Evolutionary conservation across 2,888 invertebrate genomes (phyloP), one percentile per base, ranked within the genome.

Genomic region (Melipona bicolor): DNA sequence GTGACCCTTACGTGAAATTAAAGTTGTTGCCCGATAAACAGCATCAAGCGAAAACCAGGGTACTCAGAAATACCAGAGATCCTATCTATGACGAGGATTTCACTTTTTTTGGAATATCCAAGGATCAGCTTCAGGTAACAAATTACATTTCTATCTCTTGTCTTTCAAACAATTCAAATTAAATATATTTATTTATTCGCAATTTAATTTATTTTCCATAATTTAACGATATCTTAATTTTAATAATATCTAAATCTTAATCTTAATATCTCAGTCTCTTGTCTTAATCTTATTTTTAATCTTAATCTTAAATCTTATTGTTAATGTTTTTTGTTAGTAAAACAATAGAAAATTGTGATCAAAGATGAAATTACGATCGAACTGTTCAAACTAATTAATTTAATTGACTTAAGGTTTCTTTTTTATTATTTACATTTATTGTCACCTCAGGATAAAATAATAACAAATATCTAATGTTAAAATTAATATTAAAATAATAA

Each of bases 11-110:
- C 95, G 99, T 99, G 59, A 99, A 99, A 95, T 96, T 99, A 79
- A 99, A 99, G 94, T 96, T 99, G 61, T 95, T 99, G 88, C 99
- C 99, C 0, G 99, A 99, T 93, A 99, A 99, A 94, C 98, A 98
- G 94, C 99, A 99, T 94, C 98, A 99, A 95, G 99, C 99, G 78
- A 99, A 99, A 95, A 99, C 99, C 83, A 96, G 99, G 80, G 99
- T 99, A 15, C 96, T 99, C 61, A 97, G 99, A 88, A 99, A 99
- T 94, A 99, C 99, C 68, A 96, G 98, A 76, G 98, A 98, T 95
- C 99, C 99, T 0, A 97, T 98, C 2, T 99, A 99, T 95, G 99
- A 99, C 93, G 99, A 99, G 95, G 99, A 99, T 95, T 99, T 99
- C 94, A 99, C 99, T 1, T 99, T 99, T 96, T 99, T 99, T 94